phyloP scores from a whole-genome alignment of 1,140 invertebrate genomes.

The Leptopilina boulardi region DNA sequence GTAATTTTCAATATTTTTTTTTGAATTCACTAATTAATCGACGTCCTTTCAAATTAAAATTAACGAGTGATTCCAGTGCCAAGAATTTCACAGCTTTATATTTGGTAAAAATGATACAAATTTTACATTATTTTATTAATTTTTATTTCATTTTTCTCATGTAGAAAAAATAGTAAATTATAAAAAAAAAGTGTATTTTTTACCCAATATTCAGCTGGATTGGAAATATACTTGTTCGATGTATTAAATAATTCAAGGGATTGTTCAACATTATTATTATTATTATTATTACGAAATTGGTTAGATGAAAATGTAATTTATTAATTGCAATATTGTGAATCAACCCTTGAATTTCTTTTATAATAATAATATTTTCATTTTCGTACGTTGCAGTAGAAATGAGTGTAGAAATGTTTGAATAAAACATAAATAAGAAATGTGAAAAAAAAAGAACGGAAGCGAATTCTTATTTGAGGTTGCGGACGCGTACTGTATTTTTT shows the following conservation, averaged over 20 bases:
- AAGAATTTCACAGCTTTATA: neutral
- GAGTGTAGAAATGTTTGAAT: neutral
- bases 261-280: neutral
- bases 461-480: constrained; percentile 59
- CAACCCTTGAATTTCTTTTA: constrained; percentile 2
- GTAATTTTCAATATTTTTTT: neutral
- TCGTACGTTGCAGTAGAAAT: neutral
- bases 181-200: neutral
- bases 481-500: constrained; percentile 75
- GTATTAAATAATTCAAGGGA: constrained; percentile 6
- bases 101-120: neutral
- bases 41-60: constrained; percentile 17
- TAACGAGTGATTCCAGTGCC: neutral
- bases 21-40: neutral
- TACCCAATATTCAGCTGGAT: neutral
- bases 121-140: too few relatives aligned
- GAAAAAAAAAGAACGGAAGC: constrained; percentile 39
- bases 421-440: constrained; percentile 33
- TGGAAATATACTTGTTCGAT: constrained; percentile 15
- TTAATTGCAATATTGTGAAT: neutral
- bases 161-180: neutral
- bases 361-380: neutral
- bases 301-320: neutral
- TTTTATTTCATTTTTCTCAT: neutral
- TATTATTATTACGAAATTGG: too few relatives aligned